phyloP scores from a whole-genome alignment of 2,888 invertebrate species.

The Tenthredo scrophulariae region DNA sequence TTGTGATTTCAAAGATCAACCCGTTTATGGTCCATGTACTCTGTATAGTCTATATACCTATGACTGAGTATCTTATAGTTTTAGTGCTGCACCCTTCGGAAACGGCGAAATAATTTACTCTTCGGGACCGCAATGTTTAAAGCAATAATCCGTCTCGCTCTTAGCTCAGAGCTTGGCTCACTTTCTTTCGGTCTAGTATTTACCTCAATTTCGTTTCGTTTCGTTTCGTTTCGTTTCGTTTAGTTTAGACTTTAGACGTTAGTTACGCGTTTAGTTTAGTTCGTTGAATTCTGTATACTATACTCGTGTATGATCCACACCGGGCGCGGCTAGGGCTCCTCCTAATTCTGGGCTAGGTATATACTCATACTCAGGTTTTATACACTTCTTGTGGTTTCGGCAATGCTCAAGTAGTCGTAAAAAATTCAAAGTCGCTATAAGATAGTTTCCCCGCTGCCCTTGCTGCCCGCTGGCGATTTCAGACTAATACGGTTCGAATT shows the following conservation, averaged over 20 bases:
- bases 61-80: constrained; percentile 13
- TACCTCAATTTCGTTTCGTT: constrained; percentile 26
- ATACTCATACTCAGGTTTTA: constrained; percentile 46
- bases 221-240: constrained; percentile 34
- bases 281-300: constrained; percentile 36
- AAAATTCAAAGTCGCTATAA: constrained; percentile 28
- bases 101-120: constrained; percentile 66
- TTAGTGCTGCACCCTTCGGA: constrained; percentile 10
- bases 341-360: not conserved
- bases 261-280: constrained; percentile 36
- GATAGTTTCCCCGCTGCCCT: not conserved
- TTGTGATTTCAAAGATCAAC: not conserved
- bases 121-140: constrained; percentile 64
- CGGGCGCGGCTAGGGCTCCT: not conserved
- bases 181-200: constrained; percentile 56
- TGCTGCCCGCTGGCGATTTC: not conserved
- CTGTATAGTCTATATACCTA: not conserved
- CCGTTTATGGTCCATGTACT: not conserved
- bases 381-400: constrained; percentile 52
- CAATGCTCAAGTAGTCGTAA: constrained; percentile 43
- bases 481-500: not conserved
- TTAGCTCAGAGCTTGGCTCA: constrained; percentile 55
- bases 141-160: constrained; percentile 57
- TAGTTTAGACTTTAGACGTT: constrained; percentile 25
- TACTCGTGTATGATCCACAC: constrained; percentile 17